Evolutionary conservation across 2,113 vertebrate species (phyloP), one percentile per base, ranked within the genome.

Genomic region (Scolopax mira): DNA sequence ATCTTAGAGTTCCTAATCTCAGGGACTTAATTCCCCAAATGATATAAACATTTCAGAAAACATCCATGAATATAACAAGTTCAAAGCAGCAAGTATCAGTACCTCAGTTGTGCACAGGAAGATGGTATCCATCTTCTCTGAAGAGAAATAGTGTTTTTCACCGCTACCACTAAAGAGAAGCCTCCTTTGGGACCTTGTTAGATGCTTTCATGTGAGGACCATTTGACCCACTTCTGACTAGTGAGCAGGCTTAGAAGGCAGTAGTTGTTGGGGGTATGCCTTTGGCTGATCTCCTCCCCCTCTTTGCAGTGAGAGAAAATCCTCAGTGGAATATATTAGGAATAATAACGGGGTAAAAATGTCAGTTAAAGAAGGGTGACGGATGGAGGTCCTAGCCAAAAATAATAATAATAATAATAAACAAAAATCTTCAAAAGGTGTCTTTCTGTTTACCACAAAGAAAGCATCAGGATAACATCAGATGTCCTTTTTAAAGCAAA

Each of bases 101-200:
- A 90, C 83, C 90, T 97, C 92, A 67, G 93, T 95, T 84, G 41
- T 72, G 89, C 94, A 74, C 73, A 35, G 77, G 96, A 97, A 83
- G 93, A 91, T 15, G 4, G 90, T 46, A 95, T 96, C 94, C 64
- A 25, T 96, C 94, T 94, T 94, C 85, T 97, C 95, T 96, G 97
- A 97, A 98, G 95, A 97, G 93, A 96, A 97, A 87, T 75, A 13
- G 39, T 96, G 95, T 96, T 97, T 97, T 96, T 97, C 94, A 44
- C 37, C 93, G 95, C 94, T 97, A 96, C 94, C 97, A 97, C 97
- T 97, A 98, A 98, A 97, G 96, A 81, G 74, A 96, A 90, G 75
- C 62, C 93, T 98, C 98, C 98, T 97, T 72, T 64, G 98, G 98
- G 98, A 98, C 97, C 98, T 98, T 98, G 98, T 98, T 98, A 98